Evolutionary conservation across 2,888 invertebrate species (phyloP), one percentile per base, ranked within the genome.

Genomic region (Chouioia cunea): DNA sequence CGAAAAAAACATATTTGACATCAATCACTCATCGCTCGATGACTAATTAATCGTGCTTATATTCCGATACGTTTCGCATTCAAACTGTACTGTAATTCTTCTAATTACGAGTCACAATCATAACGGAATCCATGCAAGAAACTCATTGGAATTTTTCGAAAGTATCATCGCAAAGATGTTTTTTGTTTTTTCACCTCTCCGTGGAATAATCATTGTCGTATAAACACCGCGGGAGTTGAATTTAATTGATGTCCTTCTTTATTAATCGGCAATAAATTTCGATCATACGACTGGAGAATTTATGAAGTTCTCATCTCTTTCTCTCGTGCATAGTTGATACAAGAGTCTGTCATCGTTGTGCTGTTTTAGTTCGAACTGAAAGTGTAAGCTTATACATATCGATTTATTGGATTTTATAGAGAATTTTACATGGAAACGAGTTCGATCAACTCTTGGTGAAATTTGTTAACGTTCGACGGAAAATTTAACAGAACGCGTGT

Each of bases 191-290:
- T 27, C 27, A 4, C 6, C 27, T 36, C 36, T 3, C 36, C 36
- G 36, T 36, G 36, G 36, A 36, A 36, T 36, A 36, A 36, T 36
- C 36, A 36, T 2, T 12, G 36, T 36, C n/a, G 12, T 27, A 14
- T 6, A 23, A 50, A 22, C 71, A 44, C 68, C 62, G 53, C 65
- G 62, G 69, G 73, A 73, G 62, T 73, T 36, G 75, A 76, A 79
- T 81, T 82, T 82, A 36, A 36, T 36, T 36, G 36, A 36, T 36
- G 6, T 78, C 77, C 77, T 79, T 77, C 81, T 36, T 36, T 36
- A 36, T n/a, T 80, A 81, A 82, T 80, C 78, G 78, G 78, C 79
- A 80, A 82, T 82, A 82, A 83, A 83, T 82, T 81, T 80, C 78
- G 78, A 79, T 82, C 79, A 77, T 80, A 77, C 75, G 74, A 36